Base-by-base conservation (phyloP, 2,113 vertebrate genomes). In the Pungitius pungitius region DNA sequence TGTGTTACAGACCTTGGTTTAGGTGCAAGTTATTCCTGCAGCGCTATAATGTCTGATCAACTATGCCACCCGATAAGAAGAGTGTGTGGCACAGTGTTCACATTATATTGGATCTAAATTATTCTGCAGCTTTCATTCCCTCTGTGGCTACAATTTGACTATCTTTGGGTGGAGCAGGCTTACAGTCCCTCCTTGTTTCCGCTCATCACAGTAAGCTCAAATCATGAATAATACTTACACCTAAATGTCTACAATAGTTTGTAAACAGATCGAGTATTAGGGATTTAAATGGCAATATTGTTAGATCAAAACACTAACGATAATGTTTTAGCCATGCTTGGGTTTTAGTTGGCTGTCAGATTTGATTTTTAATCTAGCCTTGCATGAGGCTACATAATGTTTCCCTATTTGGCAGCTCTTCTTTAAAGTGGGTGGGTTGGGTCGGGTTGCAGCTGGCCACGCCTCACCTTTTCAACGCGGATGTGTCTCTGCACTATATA, bases 401-500 rank as follows among this genome's bases (percentile, higher is more conserved):
- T 15, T 22, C 8, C 20, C 35, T 26, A 5, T 12, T 9, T 5
- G 22, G 33, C 49, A 13, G 49, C 1, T 6, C 1, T 33, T 6
- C 0, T 24, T 35, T 37, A 56, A 45, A 8, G 3, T 47, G 54
- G 24, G 3, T 47, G 54, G 24, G 69, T 0, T 55, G 67, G 59
- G 63, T 54, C 0, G 26, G 60, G 40, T 35, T 49, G n/a, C 13
- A 22, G n/a, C 30, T 26, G 26, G 43, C 26, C 79, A 79, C 81
- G 27, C 78, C 88, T 62, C 59, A 20, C 4, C 1, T 1, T 24
- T 30, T 17, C 72, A 58, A 77, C 30, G 17, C 26, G 73, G 73
- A 81, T 63, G 47, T 80, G 6, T 13, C 39, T 39, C 1, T 30
- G 35, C 71, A 12, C n/a, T 85, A 77, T 85, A 85, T 17, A 86